Conservation (phyloP, 2,113 vertebrate genomes). For the Carettochelys insculpta region DNA sequence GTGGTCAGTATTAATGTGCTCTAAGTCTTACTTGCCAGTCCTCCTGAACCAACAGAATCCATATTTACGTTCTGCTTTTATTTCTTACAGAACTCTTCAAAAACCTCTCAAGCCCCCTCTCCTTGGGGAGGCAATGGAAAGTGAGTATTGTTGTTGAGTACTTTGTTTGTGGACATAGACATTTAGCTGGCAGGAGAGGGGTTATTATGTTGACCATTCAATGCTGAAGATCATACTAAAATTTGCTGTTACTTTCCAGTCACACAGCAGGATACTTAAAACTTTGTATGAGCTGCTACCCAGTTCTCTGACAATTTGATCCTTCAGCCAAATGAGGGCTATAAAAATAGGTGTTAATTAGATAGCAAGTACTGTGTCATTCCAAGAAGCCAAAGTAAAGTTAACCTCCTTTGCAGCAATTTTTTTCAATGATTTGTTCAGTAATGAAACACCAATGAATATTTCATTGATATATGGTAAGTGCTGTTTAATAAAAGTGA, state of each 20-base stretch:
- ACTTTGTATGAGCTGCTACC: conserved; percentile 21
- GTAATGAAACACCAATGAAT: conserved; percentile 83
- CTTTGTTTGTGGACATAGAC: conserved; percentile 62
- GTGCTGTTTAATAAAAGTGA: conserved; percentile 78
- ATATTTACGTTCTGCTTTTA: conserved; percentile 69
- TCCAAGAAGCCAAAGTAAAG: conserved; percentile 72
- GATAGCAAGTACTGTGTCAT: conserved; percentile 63
- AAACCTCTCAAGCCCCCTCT: conserved; percentile 92
- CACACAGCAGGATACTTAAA: conserved; percentile 9
- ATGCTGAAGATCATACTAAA: background rate
- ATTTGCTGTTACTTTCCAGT: conserved; percentile 19
- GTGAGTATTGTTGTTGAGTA: conserved; percentile 83
- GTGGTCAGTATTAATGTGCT: conserved; percentile 65
- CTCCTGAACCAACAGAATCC: conserved; percentile 65
- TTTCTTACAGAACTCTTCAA: conserved; percentile 91
- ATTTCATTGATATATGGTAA: conserved; percentile 81
- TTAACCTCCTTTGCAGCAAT: conserved; percentile 71
- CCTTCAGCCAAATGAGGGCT: conserved; percentile 68
- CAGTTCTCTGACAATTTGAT: conserved; percentile 62
- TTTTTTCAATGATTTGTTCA: conserved; percentile 73
- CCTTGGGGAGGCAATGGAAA: conserved; percentile 96
- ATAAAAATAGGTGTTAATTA: conserved; percentile 76
- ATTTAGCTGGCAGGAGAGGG: background rate
- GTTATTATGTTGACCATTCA: conserved; percentile 1
- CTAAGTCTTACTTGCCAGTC: conserved; percentile 60